Conservation (phyloP, 2,888 invertebrate species). For the Eurois occulta region DNA sequence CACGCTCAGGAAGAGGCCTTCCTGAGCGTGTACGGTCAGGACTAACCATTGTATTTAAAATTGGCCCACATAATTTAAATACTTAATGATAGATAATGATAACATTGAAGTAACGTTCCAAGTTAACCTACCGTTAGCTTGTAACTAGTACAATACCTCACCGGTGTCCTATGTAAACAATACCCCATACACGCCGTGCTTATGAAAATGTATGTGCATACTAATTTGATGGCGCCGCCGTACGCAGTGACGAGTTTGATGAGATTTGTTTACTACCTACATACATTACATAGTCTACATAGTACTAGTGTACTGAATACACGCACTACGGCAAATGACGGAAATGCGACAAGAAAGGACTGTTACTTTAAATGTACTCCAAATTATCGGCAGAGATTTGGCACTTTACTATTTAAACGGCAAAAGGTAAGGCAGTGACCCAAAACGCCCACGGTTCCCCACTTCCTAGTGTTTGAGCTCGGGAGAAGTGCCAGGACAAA, state of each 20-base stretch:
- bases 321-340: constrained; percentile 14
- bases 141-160: constrained; percentile 6
- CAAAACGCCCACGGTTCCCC: neutral
- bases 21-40: neutral
- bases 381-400: neutral
- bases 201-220: constrained; percentile 69
- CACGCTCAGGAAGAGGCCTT: too few species aligned
- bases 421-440: neutral
- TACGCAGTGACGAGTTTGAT: constrained; percentile 47
- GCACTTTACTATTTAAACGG: neutral
- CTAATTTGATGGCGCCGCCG: constrained; percentile 44
- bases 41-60: neutral
- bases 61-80: neutral
- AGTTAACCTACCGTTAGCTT: constrained; percentile 33
- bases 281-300: neutral
- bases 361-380: neutral
- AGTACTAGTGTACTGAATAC: neutral
- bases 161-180: constrained; percentile 53
- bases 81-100: neutral
- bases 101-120: neutral
- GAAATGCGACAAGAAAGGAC: constrained; percentile 17
- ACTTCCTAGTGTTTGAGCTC: neutral
- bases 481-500: neutral
- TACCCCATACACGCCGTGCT: constrained; percentile 49
- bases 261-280: constrained; percentile 24